A percentile compares a stretch with the other conserved stretches of the same genome.
Evolutionary conservation across 2,113 vertebrate genomes (phyloP).

Genomic region (Centropus bengalensis): DNA sequence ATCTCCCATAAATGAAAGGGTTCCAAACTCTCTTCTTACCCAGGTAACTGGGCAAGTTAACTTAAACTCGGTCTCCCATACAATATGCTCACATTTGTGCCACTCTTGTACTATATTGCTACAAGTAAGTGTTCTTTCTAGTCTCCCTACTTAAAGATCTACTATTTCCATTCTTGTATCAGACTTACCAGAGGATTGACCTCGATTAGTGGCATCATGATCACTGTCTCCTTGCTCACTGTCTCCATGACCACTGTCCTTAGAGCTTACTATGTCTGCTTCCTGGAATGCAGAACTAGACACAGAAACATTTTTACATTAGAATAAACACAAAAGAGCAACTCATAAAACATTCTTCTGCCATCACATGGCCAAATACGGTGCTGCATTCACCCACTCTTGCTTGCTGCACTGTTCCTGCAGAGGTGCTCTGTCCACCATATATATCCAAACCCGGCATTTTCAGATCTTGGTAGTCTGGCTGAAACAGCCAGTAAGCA

Average conservation of each 20-base stretch:
- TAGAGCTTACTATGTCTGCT: constrained; percentile 97
- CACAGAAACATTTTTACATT: constrained; percentile 70
- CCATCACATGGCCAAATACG: constrained; percentile 78
- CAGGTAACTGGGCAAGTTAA: background rate
- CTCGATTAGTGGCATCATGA: constrained; percentile 97
- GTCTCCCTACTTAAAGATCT: constrained; percentile 43
- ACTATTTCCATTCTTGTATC: constrained; percentile 61
- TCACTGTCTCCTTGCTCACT: constrained; percentile 99
- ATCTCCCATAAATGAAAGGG: fast-evolving
- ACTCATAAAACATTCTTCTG: constrained; percentile 83
- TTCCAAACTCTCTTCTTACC: background rate
- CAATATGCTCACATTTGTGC: background rate
- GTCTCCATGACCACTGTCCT: constrained; percentile 99
- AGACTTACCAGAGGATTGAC: constrained; percentile 93
- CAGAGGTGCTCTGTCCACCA: constrained; percentile 6
- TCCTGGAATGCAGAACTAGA: constrained; percentile 97
- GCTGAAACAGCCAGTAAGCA: background rate
- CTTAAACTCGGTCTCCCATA: background rate
- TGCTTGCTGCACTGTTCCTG: background rate
- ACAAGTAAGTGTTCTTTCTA: background rate
- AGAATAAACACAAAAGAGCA: constrained; percentile 65
- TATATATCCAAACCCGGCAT: background rate
- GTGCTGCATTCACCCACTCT: constrained; percentile 71
- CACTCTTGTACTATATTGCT: constrained; percentile 6
- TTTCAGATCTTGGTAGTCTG: background rate